Percentiles rank a stretch among this genome's conserved stretches.
phyloP scores from a whole-genome alignment of 2,113 vertebrate genomes.

The Hippotragus niger region DNA sequence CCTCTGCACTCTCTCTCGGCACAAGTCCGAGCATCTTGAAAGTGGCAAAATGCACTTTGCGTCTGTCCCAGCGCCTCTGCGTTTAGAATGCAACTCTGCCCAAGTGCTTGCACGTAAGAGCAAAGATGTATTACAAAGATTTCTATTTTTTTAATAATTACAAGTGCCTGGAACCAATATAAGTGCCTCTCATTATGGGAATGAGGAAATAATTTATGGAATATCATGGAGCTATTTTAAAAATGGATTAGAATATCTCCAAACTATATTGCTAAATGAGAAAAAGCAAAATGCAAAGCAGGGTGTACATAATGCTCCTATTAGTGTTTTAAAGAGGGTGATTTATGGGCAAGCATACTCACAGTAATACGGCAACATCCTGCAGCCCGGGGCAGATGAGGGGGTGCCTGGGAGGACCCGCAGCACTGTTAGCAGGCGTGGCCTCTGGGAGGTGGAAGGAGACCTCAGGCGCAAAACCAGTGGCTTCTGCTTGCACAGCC shows the following conservation, averaged over 20 bases:
- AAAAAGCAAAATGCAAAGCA: neutral
- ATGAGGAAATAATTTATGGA: neutral
- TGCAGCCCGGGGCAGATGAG: rapidly evolving
- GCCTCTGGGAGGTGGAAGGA: neutral
- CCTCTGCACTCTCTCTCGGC: rapidly evolving
- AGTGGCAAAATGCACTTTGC: rapidly evolving
- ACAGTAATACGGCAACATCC: rapidly evolving
- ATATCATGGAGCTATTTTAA: neutral
- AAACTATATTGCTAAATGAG: neutral
- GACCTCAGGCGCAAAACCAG: rapidly evolving
- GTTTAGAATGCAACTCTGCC: neutral
- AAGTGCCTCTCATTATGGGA: neutral
- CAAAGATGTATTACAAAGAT: no score
- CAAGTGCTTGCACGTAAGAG: rapidly evolving
- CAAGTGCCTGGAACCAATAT: neutral
- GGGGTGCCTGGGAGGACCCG: neutral
- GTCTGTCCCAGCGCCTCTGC: rapidly evolving
- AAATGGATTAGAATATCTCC: neutral
- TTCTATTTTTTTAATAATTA: neutral
- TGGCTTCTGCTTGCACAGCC: rapidly evolving
- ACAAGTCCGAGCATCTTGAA: rapidly evolving
- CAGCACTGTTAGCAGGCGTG: rapidly evolving
- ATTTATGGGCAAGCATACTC: rapidly evolving
- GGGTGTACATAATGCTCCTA: rapidly evolving
- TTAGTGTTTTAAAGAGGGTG: neutral